Conservation (phyloP, 2,113 vertebrate genomes). For the Oncorhynchus nerka region DNA sequence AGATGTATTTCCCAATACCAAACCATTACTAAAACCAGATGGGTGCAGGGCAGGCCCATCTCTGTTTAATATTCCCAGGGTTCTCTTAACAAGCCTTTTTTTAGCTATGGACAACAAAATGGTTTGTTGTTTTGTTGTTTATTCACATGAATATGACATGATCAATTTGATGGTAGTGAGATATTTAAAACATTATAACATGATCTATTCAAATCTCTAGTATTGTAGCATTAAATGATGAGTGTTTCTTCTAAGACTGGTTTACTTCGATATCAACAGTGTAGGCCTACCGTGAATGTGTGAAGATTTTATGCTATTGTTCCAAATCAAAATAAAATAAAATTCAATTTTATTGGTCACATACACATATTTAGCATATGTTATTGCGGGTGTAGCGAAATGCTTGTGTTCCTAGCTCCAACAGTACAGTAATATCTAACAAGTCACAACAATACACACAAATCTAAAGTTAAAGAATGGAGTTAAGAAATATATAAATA, state of each 20-base stretch:
- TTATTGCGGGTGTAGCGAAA: no score
- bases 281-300: not conserved
- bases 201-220: conserved; percentile 6
- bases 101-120: conserved; percentile 44
- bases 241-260: conserved; percentile 5
- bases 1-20: conserved; percentile 64
- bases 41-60: conserved; percentile 20
- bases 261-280: not conserved
- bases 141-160: conserved; percentile 37
- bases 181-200: conserved; percentile 25
- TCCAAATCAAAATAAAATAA: not conserved
- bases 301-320: conserved; percentile 6
- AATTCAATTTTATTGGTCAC: no score
- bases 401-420: no score
- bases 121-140: conserved; percentile 45
- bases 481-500: no score
- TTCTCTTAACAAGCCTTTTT: conserved; percentile 57
- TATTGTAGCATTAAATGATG: conserved; percentile 14
- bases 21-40: conserved; percentile 67
- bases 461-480: no score
- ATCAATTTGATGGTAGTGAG: conserved; percentile 32
- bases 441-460: no score
- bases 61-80: conserved; percentile 53
- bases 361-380: no score
- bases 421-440: no score